phyloP scores from a whole-genome alignment of 2,113 vertebrate species.

The Sclerurus mexicanus region DNA sequence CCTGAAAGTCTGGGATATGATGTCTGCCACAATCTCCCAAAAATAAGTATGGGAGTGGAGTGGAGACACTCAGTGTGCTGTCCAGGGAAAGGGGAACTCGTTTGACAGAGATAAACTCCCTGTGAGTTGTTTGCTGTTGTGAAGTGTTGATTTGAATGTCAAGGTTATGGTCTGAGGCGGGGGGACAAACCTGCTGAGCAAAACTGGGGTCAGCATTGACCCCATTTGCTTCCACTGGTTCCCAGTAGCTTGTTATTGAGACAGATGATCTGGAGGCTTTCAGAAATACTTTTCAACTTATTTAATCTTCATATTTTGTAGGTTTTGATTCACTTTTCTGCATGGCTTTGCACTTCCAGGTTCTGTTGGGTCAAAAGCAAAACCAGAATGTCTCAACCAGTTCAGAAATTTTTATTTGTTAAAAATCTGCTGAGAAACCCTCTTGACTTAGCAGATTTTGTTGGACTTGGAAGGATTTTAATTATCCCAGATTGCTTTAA shows the following conservation, averaged over 20 bases:
- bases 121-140: background rate
- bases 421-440: background rate
- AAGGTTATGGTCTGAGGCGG: background rate
- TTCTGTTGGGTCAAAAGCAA: background rate
- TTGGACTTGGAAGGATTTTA: background rate
- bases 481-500: background rate
- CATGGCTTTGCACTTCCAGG: background rate
- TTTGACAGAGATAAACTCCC: background rate
- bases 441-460: background rate
- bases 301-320: background rate
- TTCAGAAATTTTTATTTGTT: background rate
- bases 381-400: background rate
- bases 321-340: background rate
- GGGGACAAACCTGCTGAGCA: background rate
- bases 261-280: background rate
- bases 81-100: background rate
- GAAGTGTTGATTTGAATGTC: background rate
- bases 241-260: background rate
- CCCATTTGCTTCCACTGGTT: accelerated
- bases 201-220: background rate
- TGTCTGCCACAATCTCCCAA: background rate
- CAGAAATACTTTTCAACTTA: background rate
- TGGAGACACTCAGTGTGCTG: background rate
- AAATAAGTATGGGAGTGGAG: background rate
- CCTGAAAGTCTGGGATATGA: background rate